Base-by-base conservation (phyloP, 2,888 invertebrate species). In the Pollenia angustigena region DNA sequence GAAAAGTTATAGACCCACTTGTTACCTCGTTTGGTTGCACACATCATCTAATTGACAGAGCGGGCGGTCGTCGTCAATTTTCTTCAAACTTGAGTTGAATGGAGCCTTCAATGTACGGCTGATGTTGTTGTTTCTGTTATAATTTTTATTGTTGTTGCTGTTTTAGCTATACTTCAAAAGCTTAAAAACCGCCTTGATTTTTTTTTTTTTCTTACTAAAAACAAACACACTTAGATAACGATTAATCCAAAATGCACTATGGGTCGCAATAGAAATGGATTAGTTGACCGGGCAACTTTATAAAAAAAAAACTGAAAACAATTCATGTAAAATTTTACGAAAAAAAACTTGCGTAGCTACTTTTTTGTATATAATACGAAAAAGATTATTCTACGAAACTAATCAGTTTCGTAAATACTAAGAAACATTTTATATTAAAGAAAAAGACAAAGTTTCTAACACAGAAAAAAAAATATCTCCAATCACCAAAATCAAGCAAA, bases 1-100 rank as follows among this genome's bases (percentile, higher is more conserved):
- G 81, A 84, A 87, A 87, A 87, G 87, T 87, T 87, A 87, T 87
- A 87, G 87, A 87, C 84, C 87, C 87, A 87, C 87, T 87, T 87
- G 87, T 87, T 87, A 81, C 84, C 84, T 84, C 87, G 87, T 87
- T 87, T 87, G 84, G 87, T 84, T 87, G 87, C 87, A 87, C 87
- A 87, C 84, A 87, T 87, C 87, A 87, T 87, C 84, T 87, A 84
- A 87, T 87, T 87, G 86, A 87, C 87, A 84, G 87, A 87, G 83
- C 87, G 87, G 87, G 87, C 84, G 84, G 84, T 84, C 87, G 87
- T 87, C 87, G 84, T 87, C 87, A 84, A 87, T 87, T 87, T 84
- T 84, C 87, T 69, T 87, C 81, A 87, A 87, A 87, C 84, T 84
- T 74, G 48, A 84, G 78, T 87, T 87, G 87, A 87, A 46, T 84